Conservation (phyloP, 2,888 invertebrate species). For the Perithous albicinctus region DNA sequence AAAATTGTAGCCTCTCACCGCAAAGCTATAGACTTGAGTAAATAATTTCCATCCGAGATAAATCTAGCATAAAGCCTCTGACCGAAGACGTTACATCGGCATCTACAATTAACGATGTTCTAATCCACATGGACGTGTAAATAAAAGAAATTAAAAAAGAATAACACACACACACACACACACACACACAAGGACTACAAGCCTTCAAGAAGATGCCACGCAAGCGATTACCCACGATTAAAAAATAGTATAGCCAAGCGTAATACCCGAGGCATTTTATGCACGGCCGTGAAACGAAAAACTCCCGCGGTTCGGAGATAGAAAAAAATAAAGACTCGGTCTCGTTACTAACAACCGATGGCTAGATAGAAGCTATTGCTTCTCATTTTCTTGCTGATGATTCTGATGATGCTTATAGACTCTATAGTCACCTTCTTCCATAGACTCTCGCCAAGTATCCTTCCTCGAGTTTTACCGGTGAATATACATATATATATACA, state of each 20-base stretch:
- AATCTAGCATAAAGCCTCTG: no score
- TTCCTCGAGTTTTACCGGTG: slow-evolving; percentile 71
- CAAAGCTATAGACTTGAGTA: no score
- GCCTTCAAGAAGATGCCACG: slow-evolving; percentile 29
- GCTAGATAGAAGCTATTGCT: neutral
- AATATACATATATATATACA: slow-evolving; percentile 40
- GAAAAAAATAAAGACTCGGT: neutral
- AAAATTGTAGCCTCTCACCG: no score
- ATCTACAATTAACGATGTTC: slow-evolving; percentile 28
- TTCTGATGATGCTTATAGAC: slow-evolving; percentile 66
- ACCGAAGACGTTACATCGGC: slow-evolving; percentile 8
- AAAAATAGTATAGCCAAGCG: slow-evolving; percentile 17
- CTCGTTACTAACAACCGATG: slow-evolving; percentile 16
- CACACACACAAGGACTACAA: slow-evolving; percentile 33
- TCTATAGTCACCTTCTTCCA: neutral
- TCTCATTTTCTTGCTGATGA: slow-evolving; percentile 23
- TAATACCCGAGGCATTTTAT: slow-evolving; percentile 67
- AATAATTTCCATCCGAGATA: no score
- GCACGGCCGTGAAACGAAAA: slow-evolving; percentile 79
- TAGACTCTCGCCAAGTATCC: slow-evolving; percentile 66
- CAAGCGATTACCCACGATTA: slow-evolving; percentile 15
- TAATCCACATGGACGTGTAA: slow-evolving; percentile 1
- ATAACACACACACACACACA: no score
- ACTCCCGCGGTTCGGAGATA: slow-evolving; percentile 70
- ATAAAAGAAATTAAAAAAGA: neutral